Percentiles rank a stretch among this genome's conserved stretches.
Evolutionary conservation across 2,888 invertebrate genomes (phyloP).

Genomic region (Chrysomela aeneicollis): DNA sequence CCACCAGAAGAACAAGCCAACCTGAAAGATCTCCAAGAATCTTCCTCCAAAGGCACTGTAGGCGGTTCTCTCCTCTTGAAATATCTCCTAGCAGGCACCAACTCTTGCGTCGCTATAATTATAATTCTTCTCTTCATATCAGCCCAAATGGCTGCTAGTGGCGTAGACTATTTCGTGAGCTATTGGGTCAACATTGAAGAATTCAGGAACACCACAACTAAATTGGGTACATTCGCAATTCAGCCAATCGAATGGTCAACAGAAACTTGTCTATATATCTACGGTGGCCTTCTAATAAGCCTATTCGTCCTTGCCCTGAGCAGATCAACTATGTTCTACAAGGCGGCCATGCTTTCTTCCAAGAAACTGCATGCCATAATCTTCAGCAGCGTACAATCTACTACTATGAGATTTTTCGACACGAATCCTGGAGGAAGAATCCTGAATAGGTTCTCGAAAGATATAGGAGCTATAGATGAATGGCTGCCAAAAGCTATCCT

Average conservation of each 20-base stretch:
- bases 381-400: conserved; percentile 67
- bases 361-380: conserved; percentile 73
- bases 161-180: conserved; percentile 78
- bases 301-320: conserved; percentile 63
- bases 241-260: conserved; percentile 45
- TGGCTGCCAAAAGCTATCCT: conserved; percentile 71
- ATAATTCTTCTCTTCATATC: conserved; percentile 66
- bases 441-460: conserved; percentile 83
- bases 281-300: conserved; percentile 57
- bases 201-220: conserved; percentile 26
- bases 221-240: conserved; percentile 2
- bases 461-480: conserved; percentile 81
- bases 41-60: conserved; percentile 67
- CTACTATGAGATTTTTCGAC: conserved; percentile 79
- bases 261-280: conserved; percentile 69
- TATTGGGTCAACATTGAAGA: conserved; percentile 67
- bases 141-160: conserved; percentile 71
- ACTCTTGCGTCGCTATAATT: conserved; percentile 62
- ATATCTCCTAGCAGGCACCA: conserved; percentile 67
- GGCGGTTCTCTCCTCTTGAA: conserved; percentile 67
- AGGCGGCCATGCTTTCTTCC: conserved; percentile 70
- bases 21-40: conserved; percentile 68
- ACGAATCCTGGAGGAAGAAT: conserved; percentile 83
- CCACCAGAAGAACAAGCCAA: conserved; percentile 52
- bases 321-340: conserved; percentile 70